phyloP scores from a whole-genome alignment of 2,888 invertebrate species.

The Tipula vernalis region DNA sequence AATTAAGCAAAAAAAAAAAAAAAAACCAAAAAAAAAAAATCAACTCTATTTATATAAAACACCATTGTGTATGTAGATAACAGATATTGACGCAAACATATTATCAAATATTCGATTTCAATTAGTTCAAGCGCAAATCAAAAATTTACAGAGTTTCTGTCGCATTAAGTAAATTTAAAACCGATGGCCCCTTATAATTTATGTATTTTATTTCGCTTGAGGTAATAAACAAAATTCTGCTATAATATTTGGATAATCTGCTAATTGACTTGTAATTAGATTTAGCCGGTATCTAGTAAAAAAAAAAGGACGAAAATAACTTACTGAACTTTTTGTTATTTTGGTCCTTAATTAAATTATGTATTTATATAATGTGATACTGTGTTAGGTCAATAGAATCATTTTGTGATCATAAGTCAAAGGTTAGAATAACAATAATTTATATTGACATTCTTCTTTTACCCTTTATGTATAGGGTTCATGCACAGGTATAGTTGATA shows the following conservation, averaged over 20 bases:
- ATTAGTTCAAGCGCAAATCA: not conserved
- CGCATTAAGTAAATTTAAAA: too few relatives aligned
- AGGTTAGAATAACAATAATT: not conserved
- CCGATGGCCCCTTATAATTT: too few relatives aligned
- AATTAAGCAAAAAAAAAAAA: not conserved
- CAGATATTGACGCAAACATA: too few relatives aligned
- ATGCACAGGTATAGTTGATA: too few relatives aligned
- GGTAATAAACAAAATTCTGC: not conserved
- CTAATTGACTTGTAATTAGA: not conserved
- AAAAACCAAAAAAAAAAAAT: not conserved
- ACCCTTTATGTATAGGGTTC: not conserved
- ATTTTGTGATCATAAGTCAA: not conserved
- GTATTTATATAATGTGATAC: not conserved
- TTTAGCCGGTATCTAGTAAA: not conserved
- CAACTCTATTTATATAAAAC: not conserved
- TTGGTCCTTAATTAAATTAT: not conserved
- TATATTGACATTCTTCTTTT: too few relatives aligned
- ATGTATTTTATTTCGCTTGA: not conserved
- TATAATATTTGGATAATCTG: not conserved
- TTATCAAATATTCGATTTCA: not conserved
- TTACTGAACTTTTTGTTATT: not conserved
- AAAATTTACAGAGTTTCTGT: not conserved
- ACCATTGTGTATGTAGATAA: not conserved
- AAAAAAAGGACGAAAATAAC: not conserved
- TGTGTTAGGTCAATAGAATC: not conserved